Evolutionary conservation across 2,888 invertebrate genomes (phyloP), one percentile per base, ranked within the genome.

Genomic region (Amiota communis): DNA sequence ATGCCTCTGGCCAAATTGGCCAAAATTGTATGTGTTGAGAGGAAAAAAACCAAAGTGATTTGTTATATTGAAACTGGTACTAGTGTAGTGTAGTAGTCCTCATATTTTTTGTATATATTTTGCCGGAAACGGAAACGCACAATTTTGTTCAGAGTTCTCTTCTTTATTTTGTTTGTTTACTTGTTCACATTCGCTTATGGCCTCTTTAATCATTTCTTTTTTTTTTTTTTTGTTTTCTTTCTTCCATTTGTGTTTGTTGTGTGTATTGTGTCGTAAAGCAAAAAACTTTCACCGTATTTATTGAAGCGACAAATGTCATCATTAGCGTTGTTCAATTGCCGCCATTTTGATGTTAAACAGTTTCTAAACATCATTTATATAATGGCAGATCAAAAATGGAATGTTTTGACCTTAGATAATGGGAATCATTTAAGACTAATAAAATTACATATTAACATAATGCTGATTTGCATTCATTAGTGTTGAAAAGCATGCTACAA

Each of bases 261-360:
- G 69, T 36, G 10, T 13, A 65, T 15, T 69, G n/a, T n/a, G n/a
- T 63, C 61, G 71, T 80, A 12, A 23, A 36, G 2, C 9, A 46
- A n/a, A 13, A 46, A 23, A 23, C n/a, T 63, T 63, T 13, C 20
- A 13, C 17, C 20, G 17, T 53, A 20, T 56, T 61, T 59, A 84
- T 85, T 84, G 84, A 81, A 79, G 79, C 77, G 81, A 80, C 85
- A 84, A 85, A 85, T 83, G 85, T 85, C 83, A 84, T 83, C 83
- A 83, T 83, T 84, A 83, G 85, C 84, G 83, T 83, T 83, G 36
- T 36, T 85, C 83, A 85, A 85, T 85, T 83, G 85, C 81, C 83
- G 77, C 36, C 36, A 36, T 36, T 36, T 36, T 36, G 36, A 36
- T 36, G 36, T 36, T 36, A 36, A 36, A 36, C 36, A 36, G 8